phyloP scores from a whole-genome alignment of 2,888 invertebrate species.

The Ormia ochracea region DNA sequence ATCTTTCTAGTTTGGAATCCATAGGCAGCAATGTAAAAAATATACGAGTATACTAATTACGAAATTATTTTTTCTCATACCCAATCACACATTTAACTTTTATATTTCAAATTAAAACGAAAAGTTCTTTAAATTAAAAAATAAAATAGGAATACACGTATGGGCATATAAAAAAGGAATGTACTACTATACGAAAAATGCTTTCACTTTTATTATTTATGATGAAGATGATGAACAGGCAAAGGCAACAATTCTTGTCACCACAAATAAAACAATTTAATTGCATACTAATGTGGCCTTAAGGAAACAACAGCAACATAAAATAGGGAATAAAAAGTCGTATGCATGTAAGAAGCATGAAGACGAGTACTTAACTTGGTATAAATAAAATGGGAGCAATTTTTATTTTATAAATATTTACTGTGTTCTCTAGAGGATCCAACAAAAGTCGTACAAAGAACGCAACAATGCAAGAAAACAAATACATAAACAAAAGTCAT shows the following conservation, averaged over 20 bases:
- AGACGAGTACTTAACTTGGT: constrained; percentile 38
- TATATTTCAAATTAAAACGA: constrained; percentile 36
- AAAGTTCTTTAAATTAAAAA: constrained; percentile 53
- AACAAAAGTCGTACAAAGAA: constrained; percentile 5
- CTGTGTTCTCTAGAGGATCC: constrained; percentile 1
- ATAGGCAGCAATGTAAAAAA: too few species aligned
- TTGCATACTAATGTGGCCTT: constrained; percentile 62
- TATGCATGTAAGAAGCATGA: too few species aligned
- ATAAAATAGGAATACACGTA: constrained; percentile 15
- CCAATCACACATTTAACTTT: constrained; percentile 8
- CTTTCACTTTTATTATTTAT: constrained; percentile 61
- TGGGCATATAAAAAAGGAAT: constrained; percentile 6
- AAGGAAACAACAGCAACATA: constrained; percentile 40
- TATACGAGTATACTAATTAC: neutral
- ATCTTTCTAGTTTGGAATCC: too few species aligned
- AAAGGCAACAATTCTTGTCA: constrained; percentile 56
- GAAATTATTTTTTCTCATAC: neutral
- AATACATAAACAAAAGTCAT: constrained; percentile 36
- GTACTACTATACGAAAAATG: constrained; percentile 40
- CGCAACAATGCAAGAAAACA: too few species aligned
- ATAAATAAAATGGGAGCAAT: constrained; percentile 44
- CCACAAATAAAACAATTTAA: constrained; percentile 63
- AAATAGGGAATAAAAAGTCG: constrained; percentile 4
- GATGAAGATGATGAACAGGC: constrained; percentile 23
- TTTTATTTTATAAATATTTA: constrained; percentile 36